These are phyloP conservation scores for Cydia amplana DNA, from an alignment of 1,140 invertebrate genomes.

Conservation along the genomic window DNA sequence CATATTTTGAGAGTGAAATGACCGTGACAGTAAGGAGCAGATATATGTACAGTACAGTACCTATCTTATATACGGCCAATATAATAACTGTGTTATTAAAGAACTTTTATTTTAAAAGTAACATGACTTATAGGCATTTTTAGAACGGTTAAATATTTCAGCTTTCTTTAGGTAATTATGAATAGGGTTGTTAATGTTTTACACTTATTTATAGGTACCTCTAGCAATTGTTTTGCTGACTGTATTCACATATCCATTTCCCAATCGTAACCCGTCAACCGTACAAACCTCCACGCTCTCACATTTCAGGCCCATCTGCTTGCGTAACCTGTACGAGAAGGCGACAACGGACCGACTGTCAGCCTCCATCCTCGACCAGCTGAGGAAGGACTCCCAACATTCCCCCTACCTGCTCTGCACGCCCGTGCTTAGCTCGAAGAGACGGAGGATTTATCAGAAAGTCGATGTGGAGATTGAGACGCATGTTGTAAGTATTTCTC, in stretches of 20 bases:
- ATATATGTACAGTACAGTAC: too few species aligned
- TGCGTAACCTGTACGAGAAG: constrained; percentile 87
- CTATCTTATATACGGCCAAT: too few species aligned
- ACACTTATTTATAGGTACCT: not conserved
- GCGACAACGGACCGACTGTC: constrained; percentile 80
- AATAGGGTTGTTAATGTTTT: too few species aligned
- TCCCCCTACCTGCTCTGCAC: constrained; percentile 86
- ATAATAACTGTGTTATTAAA: too few species aligned
- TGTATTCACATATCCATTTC: not conserved
- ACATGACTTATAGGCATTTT: too few species aligned
- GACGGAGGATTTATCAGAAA: constrained; percentile 83
- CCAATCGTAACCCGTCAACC: not conserved
- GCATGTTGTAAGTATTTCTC: constrained; percentile 85
- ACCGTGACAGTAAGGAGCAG: too few species aligned
- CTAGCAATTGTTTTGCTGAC: not conserved
- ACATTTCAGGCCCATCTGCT: constrained; percentile 81
- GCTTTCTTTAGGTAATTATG: too few species aligned
- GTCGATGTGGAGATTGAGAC: constrained; percentile 93
- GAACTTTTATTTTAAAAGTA: too few species aligned
- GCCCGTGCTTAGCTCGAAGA: constrained; percentile 86
- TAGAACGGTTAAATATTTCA: too few species aligned
- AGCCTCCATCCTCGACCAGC: constrained; percentile 80
- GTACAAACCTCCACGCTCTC: constrained; percentile 6
- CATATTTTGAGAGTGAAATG: not conserved
- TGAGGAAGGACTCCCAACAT: constrained; percentile 75